Percentiles rank a stretch among this genome's conserved stretches.
phyloP scores from a whole-genome alignment of 2,797 vertebrate genomes.

The Halcyon chelicuti region DNA sequence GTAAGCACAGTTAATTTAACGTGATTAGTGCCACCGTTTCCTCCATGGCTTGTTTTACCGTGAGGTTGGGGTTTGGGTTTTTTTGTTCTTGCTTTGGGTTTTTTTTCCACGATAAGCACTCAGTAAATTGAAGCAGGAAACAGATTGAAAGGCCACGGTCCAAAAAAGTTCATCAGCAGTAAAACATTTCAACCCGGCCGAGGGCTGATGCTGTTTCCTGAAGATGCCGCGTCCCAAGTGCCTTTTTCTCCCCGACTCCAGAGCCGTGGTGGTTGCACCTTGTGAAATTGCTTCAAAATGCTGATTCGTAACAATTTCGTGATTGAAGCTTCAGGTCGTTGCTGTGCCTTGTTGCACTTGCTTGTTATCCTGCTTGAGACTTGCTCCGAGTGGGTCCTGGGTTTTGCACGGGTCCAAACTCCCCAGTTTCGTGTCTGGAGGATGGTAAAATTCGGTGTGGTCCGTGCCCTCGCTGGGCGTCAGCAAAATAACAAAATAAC shows the following conservation, averaged over 20 bases:
- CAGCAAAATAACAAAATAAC: not conserved
- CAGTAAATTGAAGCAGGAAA: not conserved
- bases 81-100: not conserved
- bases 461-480: not conserved
- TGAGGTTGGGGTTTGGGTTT: no score
- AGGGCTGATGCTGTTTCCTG: not conserved
- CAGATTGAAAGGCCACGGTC: not conserved
- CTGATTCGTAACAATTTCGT: not conserved
- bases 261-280: not conserved
- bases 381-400: not conserved
- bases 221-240: no score
- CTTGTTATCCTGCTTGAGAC: rapidly evolving
- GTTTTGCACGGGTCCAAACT: not conserved
- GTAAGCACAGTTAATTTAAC: not conserved
- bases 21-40: not conserved
- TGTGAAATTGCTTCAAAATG: not conserved
- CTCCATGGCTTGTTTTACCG: not conserved
- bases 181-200: rapidly evolving
- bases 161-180: not conserved
- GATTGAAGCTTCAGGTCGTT: rapidly evolving
- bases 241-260: not conserved
- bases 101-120: not conserved
- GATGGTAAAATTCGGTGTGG: rapidly evolving
- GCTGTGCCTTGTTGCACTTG: not conserved
- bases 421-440: rapidly evolving